Conservation (phyloP, 2,113 vertebrate species). For the Planiliza haematocheilus region DNA sequence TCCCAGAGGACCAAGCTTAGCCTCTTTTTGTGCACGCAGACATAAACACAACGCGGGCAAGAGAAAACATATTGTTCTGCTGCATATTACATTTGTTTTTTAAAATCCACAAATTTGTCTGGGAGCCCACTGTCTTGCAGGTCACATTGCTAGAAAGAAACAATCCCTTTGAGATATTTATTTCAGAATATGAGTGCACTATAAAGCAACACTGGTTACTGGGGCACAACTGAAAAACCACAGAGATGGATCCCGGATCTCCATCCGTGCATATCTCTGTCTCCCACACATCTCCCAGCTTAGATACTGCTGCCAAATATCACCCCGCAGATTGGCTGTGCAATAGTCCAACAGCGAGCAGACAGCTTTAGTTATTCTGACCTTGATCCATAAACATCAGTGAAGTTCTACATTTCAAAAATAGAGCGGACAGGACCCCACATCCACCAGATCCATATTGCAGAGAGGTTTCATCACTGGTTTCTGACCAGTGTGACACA, state of each 20-base stretch:
- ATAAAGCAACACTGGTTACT: slow-evolving; percentile 34
- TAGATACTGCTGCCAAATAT: slow-evolving; percentile 61
- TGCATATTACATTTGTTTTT: background rate
- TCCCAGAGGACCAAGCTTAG: slow-evolving; percentile 41
- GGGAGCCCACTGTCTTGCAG: background rate
- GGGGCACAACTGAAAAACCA: slow-evolving; percentile 50
- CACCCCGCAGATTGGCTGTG: slow-evolving; percentile 44
- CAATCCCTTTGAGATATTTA: background rate
- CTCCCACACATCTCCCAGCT: slow-evolving; percentile 63
- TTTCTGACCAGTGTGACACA: slow-evolving; percentile 1
- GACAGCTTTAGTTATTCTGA: slow-evolving; percentile 48
- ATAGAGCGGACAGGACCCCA: slow-evolving; percentile 41
- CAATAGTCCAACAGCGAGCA: slow-evolving; percentile 46
- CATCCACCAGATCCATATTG: slow-evolving; percentile 21
- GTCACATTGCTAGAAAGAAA: slow-evolving; percentile 3
- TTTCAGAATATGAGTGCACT: slow-evolving; percentile 11
- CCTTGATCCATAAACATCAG: slow-evolving; percentile 64
- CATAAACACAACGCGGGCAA: slow-evolving; percentile 36
- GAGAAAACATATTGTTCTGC: slow-evolving; percentile 15
- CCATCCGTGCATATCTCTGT: slow-evolving; percentile 48
- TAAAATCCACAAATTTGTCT: background rate
- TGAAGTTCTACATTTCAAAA: slow-evolving; percentile 63
- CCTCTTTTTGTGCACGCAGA: slow-evolving; percentile 15
- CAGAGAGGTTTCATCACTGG: slow-evolving; percentile 16
- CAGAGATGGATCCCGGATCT: slow-evolving; percentile 39